phyloP scores from a whole-genome alignment of 2,888 invertebrate genomes.

The Eilema caniola region DNA sequence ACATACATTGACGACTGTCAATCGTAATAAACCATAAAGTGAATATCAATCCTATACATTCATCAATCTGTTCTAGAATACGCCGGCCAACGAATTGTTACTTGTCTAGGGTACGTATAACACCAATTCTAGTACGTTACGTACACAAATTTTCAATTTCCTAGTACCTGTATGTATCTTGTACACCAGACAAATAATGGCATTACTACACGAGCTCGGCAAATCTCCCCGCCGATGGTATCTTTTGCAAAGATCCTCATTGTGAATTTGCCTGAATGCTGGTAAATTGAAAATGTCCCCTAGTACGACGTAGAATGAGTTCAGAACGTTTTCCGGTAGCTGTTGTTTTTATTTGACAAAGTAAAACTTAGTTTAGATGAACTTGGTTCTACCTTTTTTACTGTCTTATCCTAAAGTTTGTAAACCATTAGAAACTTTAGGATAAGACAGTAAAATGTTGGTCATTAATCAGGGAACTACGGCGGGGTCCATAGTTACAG shows the following conservation, averaged over 20 bases:
- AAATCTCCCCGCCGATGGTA: background rate
- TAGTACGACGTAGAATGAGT: background rate
- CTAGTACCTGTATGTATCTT: background rate
- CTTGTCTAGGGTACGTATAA: no score
- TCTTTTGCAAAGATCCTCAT: conserved; percentile 7
- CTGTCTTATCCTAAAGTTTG: background rate
- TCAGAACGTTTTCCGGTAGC: background rate
- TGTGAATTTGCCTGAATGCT: conserved; percentile 11
- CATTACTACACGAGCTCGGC: conserved; percentile 12
- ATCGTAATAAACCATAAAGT: no score
- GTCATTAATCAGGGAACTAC: background rate
- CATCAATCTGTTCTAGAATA: no score
- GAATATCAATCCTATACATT: no score
- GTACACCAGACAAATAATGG: conserved; percentile 20
- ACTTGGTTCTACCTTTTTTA: background rate
- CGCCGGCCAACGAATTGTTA: no score
- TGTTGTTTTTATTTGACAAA: background rate
- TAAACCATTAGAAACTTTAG: no score
- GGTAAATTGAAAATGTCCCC: conserved; percentile 13
- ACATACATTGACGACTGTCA: no score
- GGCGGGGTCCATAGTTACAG: no score
- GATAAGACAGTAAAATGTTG: no score
- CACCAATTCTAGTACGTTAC: no score
- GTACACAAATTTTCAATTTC: background rate
- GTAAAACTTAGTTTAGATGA: background rate